Percentiles rank a stretch among this genome's conserved stretches.
These are phyloP conservation scores for Drosophila littoralis DNA, from an alignment of 1,140 invertebrate species.

Conservation along the genomic window DNA sequence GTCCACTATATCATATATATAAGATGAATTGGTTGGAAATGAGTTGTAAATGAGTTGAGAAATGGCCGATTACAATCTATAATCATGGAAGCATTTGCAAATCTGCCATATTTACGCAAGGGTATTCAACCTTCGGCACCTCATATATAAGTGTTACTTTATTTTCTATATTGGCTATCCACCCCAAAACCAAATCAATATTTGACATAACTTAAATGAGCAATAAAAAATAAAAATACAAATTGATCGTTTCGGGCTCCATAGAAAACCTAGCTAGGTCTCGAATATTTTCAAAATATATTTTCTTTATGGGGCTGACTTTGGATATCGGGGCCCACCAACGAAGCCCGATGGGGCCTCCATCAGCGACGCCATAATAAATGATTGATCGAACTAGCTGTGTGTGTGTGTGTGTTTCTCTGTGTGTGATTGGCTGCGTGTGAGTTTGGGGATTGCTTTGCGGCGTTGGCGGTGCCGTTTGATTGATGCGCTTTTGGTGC, in stretches of 20 bases:
- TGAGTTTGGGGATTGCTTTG: constrained; percentile 41
- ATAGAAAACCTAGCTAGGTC: constrained; percentile 63
- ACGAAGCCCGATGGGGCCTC: constrained; percentile 63
- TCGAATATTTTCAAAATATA: constrained; percentile 23
- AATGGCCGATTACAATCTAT: too few relatives aligned
- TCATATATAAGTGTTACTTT: too few relatives aligned
- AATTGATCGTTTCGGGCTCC: constrained; percentile 44
- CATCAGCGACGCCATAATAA: constrained; percentile 77
- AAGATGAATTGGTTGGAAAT: too few relatives aligned
- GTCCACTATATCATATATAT: too few relatives aligned
- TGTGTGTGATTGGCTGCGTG: background rate
- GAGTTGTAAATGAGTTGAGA: too few relatives aligned
- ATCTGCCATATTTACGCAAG: too few relatives aligned
- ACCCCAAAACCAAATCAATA: constrained; percentile 20
- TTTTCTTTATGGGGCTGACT: constrained; percentile 47
- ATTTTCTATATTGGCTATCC: too few relatives aligned
- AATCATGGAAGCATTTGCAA: too few relatives aligned
- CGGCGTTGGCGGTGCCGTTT: constrained; percentile 70
- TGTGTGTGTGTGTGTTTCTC: constrained; percentile 36
- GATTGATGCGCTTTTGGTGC: constrained; percentile 77
- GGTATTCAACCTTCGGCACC: too few relatives aligned
- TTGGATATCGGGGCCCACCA: constrained; percentile 52
- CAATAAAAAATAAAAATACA: constrained; percentile 49
- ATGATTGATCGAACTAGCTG: constrained; percentile 72
- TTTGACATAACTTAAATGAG: background rate